Conservation (phyloP, 2,113 vertebrate genomes). For the Phylloscopus whistleri region DNA sequence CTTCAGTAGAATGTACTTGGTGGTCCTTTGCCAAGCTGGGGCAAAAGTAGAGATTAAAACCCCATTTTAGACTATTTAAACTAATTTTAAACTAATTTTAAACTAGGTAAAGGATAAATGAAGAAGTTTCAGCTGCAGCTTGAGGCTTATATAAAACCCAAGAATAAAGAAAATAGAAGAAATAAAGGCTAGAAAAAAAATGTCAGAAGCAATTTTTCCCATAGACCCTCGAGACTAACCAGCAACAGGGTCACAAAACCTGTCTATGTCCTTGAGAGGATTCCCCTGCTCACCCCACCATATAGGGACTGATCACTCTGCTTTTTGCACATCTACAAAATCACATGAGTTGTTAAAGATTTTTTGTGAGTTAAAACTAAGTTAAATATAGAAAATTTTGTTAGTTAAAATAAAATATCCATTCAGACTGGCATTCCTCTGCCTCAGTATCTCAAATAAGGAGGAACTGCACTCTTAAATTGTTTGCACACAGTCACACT, state of each 20-base stretch:
- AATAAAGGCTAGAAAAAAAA: background rate
- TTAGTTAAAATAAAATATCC: background rate
- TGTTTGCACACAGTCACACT: background rate
- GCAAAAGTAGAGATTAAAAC: background rate
- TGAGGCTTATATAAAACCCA: background rate
- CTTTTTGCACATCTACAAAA: background rate
- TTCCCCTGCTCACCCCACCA: background rate
- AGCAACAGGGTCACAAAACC: background rate
- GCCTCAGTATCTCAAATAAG: background rate
- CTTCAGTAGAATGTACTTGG: background rate
- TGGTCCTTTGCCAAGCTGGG: fast-evolving
- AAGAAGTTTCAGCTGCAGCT: background rate
- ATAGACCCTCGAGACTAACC: background rate
- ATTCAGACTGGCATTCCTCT: background rate
- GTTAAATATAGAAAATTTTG: background rate
- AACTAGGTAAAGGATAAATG: background rate
- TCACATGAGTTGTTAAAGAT: fast-evolving
- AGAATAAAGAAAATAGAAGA: background rate
- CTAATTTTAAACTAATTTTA: background rate
- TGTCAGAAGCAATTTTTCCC: background rate
- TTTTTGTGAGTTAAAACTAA: background rate
- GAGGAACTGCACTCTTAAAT: background rate
- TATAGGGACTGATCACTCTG: fast-evolving
- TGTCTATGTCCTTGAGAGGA: fast-evolving
- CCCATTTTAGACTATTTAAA: background rate